Evolutionary conservation across 2,113 vertebrate genomes (phyloP), one percentile per base, ranked within the genome.

Genomic region (Scytalopus superciliaris): DNA sequence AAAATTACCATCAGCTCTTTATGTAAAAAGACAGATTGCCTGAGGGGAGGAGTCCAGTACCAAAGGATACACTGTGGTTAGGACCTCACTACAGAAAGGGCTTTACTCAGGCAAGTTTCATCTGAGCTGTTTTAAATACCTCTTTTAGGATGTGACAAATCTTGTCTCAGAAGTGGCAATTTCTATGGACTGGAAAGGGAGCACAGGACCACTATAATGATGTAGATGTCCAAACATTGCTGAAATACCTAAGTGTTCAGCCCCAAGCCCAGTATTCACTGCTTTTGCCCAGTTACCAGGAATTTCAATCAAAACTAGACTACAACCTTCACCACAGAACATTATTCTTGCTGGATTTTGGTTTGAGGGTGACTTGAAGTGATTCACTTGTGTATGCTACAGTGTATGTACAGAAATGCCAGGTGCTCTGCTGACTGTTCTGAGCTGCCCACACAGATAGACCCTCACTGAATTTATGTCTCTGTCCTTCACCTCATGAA

Each of bases 381-480:
- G 14, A 57, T 55, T n/a, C 19, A 31, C 14, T 83, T 75, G 42
- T 39, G 24, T 33, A 21, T 6, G 35, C 2, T 3, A n/a, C n/a
- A n/a, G n/a, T n/a, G 30, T 19, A 18, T 55, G 17, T 37, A 74
- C 17, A 67, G 73, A 52, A 17, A 28, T 39, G 19, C 21, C 19
- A 45, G 18, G 24, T 44, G 28, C 19, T 73, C 75, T 66, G 33
- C 53, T 91, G 44, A 35, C 52, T 85, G 23, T 39, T 89, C n/a
- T 6, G 10, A 85, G 35, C 35, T 78, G 44, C 53, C 52, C 27
- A 18, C 17, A 23, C 31, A n/a, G 30, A 44, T 2, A 76, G 14
- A 86, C 1, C 15, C 28, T 74, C 59, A 67, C 19, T 0, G 0
- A 40, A 80, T 18, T 12, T 3, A 16, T 21, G 12, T 14, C 52